A percentile compares a stretch with the other conserved stretches of the same genome.
These are phyloP conservation scores for Hybognathus amarus DNA, from an alignment of 2,797 vertebrate genomes.

Conservation along the genomic window DNA sequence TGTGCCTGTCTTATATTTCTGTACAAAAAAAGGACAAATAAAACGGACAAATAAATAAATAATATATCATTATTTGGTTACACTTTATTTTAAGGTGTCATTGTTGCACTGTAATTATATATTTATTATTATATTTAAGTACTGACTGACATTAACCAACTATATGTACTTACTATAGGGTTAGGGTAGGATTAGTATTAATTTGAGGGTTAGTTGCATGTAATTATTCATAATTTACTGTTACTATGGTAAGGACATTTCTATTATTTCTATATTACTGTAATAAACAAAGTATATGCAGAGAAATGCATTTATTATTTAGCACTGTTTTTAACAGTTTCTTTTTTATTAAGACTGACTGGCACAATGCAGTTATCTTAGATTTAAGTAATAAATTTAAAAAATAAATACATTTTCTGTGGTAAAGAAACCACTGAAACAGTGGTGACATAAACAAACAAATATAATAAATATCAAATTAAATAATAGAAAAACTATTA, in stretches of 20 bases:
- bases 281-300: not conserved
- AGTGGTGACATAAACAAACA: not conserved
- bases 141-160: too few species aligned
- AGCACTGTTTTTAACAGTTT: not conserved
- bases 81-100: too few species aligned
- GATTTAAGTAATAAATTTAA: not conserved
- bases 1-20: not conserved
- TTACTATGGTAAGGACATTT: too few species aligned
- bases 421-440: not conserved
- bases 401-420: not conserved
- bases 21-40: not conserved
- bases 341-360: not conserved
- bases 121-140: too few species aligned
- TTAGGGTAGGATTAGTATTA: too few species aligned
- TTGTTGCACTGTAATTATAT: too few species aligned
- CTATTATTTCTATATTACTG: not conserved
- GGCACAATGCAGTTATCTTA: not conserved
- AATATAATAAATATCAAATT: not conserved
- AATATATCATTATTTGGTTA: not conserved
- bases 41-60: not conserved
- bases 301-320: not conserved
- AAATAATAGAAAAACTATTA: too few species aligned
- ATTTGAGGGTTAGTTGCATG: too few species aligned
- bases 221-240: too few species aligned
- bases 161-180: too few species aligned